Evolutionary conservation across 2,888 invertebrate species (phyloP).

Genomic region (Caenorhabditis doughertyi): DNA sequence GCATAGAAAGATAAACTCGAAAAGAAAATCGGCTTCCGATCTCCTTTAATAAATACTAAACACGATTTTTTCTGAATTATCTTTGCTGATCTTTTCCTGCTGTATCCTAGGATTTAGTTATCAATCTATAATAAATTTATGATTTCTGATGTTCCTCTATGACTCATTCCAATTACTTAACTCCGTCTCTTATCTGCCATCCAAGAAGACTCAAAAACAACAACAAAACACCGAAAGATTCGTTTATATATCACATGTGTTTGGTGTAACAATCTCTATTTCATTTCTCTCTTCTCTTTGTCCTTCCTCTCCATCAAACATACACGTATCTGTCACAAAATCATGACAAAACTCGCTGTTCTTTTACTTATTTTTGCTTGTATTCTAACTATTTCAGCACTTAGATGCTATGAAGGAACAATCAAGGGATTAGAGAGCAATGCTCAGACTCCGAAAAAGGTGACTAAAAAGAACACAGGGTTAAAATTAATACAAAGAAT

Average conservation of each 20-base stretch:
- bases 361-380: conserved; percentile 22
- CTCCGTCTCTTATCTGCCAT: not conserved
- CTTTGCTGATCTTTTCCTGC: no score
- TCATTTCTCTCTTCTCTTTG: conserved; percentile 1
- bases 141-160: no score
- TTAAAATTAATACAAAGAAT: not conserved
- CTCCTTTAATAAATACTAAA: no score
- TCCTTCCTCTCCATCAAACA: not conserved
- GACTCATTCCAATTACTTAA: not conserved
- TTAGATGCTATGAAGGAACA: conserved; percentile 70
- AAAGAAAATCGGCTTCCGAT: no score
- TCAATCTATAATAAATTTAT: no score
- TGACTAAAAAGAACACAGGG: not conserved
- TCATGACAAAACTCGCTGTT: conserved; percentile 31
- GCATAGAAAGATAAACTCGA: no score
- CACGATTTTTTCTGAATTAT: no score
- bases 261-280: conserved; percentile 40
- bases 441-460: conserved; percentile 64
- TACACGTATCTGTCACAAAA: no score
- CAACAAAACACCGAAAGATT: not conserved
- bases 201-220: conserved; percentile 30
- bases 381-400: conserved; percentile 14
- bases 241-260: conserved; percentile 47
- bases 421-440: conserved; percentile 63
- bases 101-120: no score